A percentile compares a stretch with the other conserved stretches of the same genome.
phyloP scores from a whole-genome alignment of 2,113 vertebrate species.

The Erythrocercus mccallii region DNA sequence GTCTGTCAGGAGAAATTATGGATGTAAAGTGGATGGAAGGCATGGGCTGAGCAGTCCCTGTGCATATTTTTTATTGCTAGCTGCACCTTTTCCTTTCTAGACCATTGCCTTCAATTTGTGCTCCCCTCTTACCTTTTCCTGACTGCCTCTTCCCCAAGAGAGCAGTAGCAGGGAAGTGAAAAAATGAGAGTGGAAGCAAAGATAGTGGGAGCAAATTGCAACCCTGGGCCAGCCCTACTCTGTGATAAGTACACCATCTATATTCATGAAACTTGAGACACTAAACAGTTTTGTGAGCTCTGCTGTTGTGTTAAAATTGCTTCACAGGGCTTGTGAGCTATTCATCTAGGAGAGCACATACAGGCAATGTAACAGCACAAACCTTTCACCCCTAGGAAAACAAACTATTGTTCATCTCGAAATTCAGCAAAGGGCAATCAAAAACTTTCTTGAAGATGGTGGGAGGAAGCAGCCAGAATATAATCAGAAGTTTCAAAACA shows the following conservation, averaged over 20 bases:
- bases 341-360: not conserved
- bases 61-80: not conserved
- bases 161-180: not conserved
- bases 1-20: not conserved
- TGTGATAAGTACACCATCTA: not conserved
- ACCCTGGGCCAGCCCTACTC: not conserved
- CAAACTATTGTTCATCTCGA: not conserved
- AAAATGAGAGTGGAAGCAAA: not conserved
- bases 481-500: not conserved
- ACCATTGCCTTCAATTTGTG: not conserved
- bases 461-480: not conserved
- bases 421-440: not conserved
- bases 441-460: not conserved
- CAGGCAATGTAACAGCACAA: accelerated
- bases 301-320: not conserved
- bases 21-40: not conserved
- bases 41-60: not conserved
- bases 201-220: constrained; percentile 11
- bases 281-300: not conserved
- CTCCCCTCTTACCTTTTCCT: not conserved
- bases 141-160: not conserved
- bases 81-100: not conserved
- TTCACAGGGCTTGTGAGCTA: not conserved
- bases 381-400: not conserved
- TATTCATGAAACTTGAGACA: not conserved